Evolutionary conservation across 2,797 vertebrate genomes (phyloP), one percentile per base, ranked within the genome.

Genomic region (Crenuchus spilurus): DNA sequence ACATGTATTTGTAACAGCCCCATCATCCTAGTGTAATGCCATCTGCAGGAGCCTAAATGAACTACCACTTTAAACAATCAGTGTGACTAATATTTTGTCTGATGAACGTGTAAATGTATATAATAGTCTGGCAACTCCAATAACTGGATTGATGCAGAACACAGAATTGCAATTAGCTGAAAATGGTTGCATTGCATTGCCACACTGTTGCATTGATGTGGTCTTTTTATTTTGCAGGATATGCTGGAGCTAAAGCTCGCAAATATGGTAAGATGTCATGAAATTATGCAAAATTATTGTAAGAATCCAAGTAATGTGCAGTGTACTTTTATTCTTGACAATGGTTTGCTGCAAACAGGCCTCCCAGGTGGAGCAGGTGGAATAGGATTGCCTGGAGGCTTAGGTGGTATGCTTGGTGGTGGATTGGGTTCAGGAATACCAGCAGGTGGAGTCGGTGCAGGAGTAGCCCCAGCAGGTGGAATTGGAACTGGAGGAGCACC

Each of bases 191-290:
- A n/a, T n/a, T n/a, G n/a, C n/a, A n/a, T n/a, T n/a, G n/a, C n/a
- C n/a, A n/a, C n/a, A n/a, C n/a, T 9, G 10, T 10, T 55, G 22
- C 46, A 9, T 49, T 68, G 39, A 0, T 4, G 61, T 8, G 44
- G 54, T 41, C 35, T 4, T 65, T 54, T 54, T 74, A 5, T 82
- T 24, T 35, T 62, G 63, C 72, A 92, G 90, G 86, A 74, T 90
- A 89, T 78, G 83, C 89, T 72, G 85, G 54, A 35, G 86, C 89
- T 14, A 93, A 93, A 86, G 88, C 91, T 0, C 86, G 87, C 0
- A 92, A 92, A 90, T 92, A 92, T 82, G 92, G 92, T 92, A 73
- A 83, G 86, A 20, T 0, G 1, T 55, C 18, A 18, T 69, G 42
- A 46, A 67, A 49, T 55, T 11, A 20, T 11, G 1, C 48, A n/a